Conservation (phyloP, 2,113 vertebrate species). For the Tetrao urogallus region DNA sequence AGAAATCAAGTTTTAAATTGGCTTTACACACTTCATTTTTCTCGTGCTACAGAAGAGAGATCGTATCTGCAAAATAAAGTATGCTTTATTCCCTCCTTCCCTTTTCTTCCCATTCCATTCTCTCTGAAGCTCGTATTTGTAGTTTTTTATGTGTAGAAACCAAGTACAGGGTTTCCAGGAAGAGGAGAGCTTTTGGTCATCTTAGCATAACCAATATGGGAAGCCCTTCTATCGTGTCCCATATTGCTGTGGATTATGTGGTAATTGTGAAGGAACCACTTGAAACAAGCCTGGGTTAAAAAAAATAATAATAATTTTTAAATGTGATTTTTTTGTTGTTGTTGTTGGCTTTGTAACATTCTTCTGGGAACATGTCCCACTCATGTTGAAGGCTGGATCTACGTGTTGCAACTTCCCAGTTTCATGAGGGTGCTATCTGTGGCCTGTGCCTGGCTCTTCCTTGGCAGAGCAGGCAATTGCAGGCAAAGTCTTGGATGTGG, state of each 20-base stretch:
- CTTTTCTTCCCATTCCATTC: slow-evolving; percentile 18
- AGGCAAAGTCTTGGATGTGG: not conserved
- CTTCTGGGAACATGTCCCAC: not conserved
- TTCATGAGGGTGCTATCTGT: not conserved
- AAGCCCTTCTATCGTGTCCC: not conserved
- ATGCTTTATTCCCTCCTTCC: not conserved
- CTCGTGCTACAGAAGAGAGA: slow-evolving; percentile 30
- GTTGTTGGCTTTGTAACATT: not conserved
- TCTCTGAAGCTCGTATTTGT: not conserved
- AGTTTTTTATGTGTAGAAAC: not conserved
- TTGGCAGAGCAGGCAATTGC: not conserved
- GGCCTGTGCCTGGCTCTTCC: not conserved
- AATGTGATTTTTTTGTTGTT: not conserved
- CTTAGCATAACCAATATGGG: not conserved
- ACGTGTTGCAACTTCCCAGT: not conserved
- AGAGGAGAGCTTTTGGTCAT: not conserved
- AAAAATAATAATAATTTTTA: not conserved
- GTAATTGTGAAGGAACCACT: not conserved
- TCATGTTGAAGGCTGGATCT: not conserved
- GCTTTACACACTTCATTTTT: slow-evolving; percentile 3
- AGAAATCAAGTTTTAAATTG: slow-evolving; percentile 22
- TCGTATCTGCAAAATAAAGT: slow-evolving; percentile 32
- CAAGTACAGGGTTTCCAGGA: not conserved
- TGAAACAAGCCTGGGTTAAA: not conserved
- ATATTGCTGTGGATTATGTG: not conserved